These are phyloP conservation scores for Neostethus bicornis DNA, from an alignment of 2,797 vertebrate species.

Conservation along the genomic window DNA sequence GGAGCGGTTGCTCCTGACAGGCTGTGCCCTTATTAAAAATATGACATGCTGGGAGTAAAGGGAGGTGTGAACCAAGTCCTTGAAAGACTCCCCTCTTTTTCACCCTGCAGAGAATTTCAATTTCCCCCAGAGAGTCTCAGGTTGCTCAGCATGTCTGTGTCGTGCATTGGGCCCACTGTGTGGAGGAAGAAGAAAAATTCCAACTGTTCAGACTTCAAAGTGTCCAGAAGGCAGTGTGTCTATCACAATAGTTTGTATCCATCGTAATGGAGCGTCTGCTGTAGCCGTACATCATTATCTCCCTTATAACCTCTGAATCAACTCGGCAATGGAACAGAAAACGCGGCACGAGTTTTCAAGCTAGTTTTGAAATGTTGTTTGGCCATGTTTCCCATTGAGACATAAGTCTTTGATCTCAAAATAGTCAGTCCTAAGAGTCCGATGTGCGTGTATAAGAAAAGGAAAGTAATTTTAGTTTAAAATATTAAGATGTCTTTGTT, in stretches of 20 bases:
- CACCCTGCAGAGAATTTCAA: constrained; percentile 67
- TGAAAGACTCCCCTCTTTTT: constrained; percentile 61
- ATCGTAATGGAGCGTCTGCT: constrained; percentile 14
- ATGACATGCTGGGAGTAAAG: constrained; percentile 58
- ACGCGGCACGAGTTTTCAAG: neutral
- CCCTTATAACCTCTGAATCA: neutral
- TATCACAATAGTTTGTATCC: constrained; percentile 34
- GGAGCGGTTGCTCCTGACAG: constrained; percentile 52
- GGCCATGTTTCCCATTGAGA: neutral
- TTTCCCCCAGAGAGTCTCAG: constrained; percentile 47
- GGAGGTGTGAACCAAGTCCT: constrained; percentile 44
- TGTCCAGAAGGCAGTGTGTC: constrained; percentile 37
- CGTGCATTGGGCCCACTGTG: constrained; percentile 45
- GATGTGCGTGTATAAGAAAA: too few species aligned
- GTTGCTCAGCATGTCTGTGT: constrained; percentile 55
- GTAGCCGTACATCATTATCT: neutral
- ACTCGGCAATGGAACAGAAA: constrained; percentile 3
- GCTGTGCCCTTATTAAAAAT: constrained; percentile 69
- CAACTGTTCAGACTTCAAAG: constrained; percentile 60
- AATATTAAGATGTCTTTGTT: too few species aligned
- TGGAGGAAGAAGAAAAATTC: constrained; percentile 44
- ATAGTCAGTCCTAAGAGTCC: too few species aligned
- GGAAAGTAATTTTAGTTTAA: too few species aligned
- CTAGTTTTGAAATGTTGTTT: neutral
- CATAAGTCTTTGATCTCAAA: neutral